Conservation (phyloP, 1,140 invertebrate species). For the Drosophila equinoxialis region DNA sequence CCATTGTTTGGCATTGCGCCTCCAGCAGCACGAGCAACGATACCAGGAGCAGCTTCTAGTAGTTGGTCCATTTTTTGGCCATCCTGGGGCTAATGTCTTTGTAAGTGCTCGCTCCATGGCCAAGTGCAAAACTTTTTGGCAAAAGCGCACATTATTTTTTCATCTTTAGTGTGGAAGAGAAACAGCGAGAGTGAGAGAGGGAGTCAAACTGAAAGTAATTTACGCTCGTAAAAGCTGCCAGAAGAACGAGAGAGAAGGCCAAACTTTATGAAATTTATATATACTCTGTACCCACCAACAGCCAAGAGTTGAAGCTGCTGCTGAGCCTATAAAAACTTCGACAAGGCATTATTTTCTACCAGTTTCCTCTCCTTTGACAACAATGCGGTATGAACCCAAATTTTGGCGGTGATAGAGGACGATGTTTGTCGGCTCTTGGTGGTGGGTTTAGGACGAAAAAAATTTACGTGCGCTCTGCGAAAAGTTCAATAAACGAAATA, state of each 20-base stretch:
- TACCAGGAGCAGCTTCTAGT: not conserved
- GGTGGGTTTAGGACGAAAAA: slow-evolving; percentile 26
- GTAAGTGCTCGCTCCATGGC: slow-evolving; percentile 64
- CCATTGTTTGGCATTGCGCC: slow-evolving; percentile 43
- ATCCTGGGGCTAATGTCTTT: slow-evolving; percentile 72
- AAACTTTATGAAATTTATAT: slow-evolving; percentile 81
- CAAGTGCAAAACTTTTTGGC: slow-evolving; percentile 76
- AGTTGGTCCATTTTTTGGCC: slow-evolving; percentile 58
- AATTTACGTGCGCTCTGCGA: slow-evolving; percentile 78
- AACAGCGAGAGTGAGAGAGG: not conserved
- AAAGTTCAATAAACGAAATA: slow-evolving; percentile 83
- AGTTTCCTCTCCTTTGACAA: slow-evolving; percentile 77
- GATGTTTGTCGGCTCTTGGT: no score
- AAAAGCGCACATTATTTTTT: slow-evolving; percentile 79
- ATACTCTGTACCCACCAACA: slow-evolving; percentile 1
- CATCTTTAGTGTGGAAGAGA: slow-evolving; percentile 71
- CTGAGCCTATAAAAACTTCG: slow-evolving; percentile 78
- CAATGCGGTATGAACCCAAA: slow-evolving; percentile 54
- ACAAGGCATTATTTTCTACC: slow-evolving; percentile 75
- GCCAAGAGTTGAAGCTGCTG: slow-evolving; percentile 46
- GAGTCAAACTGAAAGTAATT: slow-evolving; percentile 80
- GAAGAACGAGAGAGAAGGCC: slow-evolving; percentile 40
- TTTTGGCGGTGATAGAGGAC: not conserved
- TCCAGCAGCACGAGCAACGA: slow-evolving; percentile 19
- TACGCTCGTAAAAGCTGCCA: slow-evolving; percentile 81